phyloP scores from a whole-genome alignment of 2,888 invertebrate species.

The Abrostola triplasia region DNA sequence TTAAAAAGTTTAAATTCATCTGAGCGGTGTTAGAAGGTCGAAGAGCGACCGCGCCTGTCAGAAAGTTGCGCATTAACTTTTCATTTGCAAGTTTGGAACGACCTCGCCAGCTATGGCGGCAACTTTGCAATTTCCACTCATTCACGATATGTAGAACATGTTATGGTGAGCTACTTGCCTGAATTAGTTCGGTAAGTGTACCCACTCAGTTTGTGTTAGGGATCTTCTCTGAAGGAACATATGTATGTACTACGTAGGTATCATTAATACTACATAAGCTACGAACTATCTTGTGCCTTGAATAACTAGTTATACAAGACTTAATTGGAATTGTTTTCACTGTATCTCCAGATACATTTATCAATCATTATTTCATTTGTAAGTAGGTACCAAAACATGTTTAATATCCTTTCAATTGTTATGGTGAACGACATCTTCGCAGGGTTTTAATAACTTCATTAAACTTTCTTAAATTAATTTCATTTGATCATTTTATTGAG shows the following conservation, averaged over 20 bases:
- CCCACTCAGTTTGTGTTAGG: conserved; percentile 18
- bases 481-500: conserved; percentile 83
- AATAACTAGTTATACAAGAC: neutral
- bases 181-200: conserved; percentile 30
- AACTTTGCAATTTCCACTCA: conserved; percentile 72
- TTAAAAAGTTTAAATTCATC: conserved; percentile 81
- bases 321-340: neutral
- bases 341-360: neutral
- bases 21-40: conserved; percentile 70
- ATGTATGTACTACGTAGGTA: neutral
- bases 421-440: conserved; percentile 67
- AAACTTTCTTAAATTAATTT: conserved; percentile 84
- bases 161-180: conserved; percentile 35
- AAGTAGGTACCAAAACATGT: conserved; percentile 21
- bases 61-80: conserved; percentile 83
- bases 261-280: no score
- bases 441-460: conserved; percentile 78
- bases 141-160: conserved; percentile 67
- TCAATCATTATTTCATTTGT: neutral
- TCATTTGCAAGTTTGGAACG: conserved; percentile 82
- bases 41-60: conserved; percentile 75
- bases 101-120: conserved; percentile 67
- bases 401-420: conserved; percentile 53
- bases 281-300: neutral
- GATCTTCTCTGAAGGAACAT: conserved; percentile 8